Conservation (phyloP, 2,113 vertebrate species). For the Lophius piscatorius region DNA sequence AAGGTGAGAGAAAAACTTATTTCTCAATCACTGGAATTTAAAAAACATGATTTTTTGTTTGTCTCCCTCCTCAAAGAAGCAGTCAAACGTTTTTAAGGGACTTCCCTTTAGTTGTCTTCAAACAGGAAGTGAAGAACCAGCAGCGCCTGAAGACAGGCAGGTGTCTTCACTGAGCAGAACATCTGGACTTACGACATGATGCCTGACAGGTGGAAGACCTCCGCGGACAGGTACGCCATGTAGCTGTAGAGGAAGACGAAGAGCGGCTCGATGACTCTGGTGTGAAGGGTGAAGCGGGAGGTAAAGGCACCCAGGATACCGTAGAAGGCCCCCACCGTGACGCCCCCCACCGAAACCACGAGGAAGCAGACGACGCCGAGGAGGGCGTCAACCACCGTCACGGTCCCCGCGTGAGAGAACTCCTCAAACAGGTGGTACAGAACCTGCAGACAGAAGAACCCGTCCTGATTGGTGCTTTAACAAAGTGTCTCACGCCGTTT, state of each 20-base stretch:
- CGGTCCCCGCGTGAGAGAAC: constrained; percentile 80
- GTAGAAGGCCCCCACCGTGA: constrained; percentile 89
- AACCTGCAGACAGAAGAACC: constrained; percentile 78
- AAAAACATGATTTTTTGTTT: no score
- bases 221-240: constrained; percentile 95
- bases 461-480: no score
- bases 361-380: constrained; percentile 94
- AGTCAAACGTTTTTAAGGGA: no score
- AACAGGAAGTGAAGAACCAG: no score
- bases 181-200: constrained; percentile 95
- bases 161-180: no score
- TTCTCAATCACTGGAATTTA: no score
- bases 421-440: constrained; percentile 96
- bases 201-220: constrained; percentile 96
- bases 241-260: constrained; percentile 99
- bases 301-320: constrained; percentile 92
- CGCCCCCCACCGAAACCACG: constrained; percentile 89
- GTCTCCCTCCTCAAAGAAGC: no score
- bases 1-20: no score
- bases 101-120: no score
- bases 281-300: constrained; percentile 92
- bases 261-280: constrained; percentile 96
- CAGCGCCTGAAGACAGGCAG: no score
- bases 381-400: constrained; percentile 84
- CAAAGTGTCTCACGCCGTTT: no score